Conservation (phyloP, 2,797 vertebrate genomes). For the Manis crassicaudata region DNA sequence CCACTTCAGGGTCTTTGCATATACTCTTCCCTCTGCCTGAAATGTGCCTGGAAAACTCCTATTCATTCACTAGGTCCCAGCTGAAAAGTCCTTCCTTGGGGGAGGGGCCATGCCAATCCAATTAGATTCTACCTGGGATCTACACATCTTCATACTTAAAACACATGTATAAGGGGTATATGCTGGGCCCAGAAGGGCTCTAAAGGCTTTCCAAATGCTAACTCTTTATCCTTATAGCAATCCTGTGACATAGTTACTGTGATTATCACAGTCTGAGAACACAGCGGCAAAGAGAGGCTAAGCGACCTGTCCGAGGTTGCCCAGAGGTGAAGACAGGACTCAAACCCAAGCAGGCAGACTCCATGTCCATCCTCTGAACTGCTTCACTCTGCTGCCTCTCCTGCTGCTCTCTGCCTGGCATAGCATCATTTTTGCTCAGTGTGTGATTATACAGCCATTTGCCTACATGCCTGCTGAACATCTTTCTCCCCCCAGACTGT, state of each 20-base stretch:
- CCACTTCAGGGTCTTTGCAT: neutral
- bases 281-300: neutral
- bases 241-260: neutral
- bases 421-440: neutral
- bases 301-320: neutral
- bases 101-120: neutral
- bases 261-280: neutral
- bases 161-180: neutral
- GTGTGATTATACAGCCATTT: fast-evolving
- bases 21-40: neutral
- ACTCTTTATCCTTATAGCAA: neutral
- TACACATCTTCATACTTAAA: neutral
- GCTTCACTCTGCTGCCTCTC: neutral
- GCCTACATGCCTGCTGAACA: neutral
- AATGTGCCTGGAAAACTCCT: neutral
- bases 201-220: neutral
- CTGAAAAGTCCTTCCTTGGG: neutral
- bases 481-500: neutral
- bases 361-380: fast-evolving
- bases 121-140: neutral
- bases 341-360: neutral
- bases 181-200: neutral
- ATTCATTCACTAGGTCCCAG: neutral
- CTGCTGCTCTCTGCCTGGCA: fast-evolving
- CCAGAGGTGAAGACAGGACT: neutral